A percentile compares a stretch with the other conserved stretches of the same genome.
These are phyloP conservation scores for Asobara japonica DNA, from an alignment of 1,140 invertebrate species.

Conservation along the genomic window DNA sequence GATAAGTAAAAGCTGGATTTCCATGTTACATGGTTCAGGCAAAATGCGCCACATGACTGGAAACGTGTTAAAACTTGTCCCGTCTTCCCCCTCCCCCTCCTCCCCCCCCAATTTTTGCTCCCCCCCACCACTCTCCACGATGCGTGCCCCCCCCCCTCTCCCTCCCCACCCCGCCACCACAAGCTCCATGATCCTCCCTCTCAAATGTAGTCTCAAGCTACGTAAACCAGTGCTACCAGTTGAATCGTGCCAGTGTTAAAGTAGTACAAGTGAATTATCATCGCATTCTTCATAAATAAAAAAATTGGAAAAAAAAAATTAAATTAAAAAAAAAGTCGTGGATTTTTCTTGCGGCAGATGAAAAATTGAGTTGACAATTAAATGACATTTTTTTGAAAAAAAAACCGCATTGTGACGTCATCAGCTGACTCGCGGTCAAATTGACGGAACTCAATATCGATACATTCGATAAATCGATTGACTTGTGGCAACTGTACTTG, in stretches of 20 bases:
- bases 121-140: background rate
- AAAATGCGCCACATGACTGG: constrained; percentile 36
- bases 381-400: too few relatives aligned
- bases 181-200: constrained; percentile 22
- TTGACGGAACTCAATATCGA: too few relatives aligned
- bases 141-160: constrained; percentile 1
- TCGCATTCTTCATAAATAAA: background rate
- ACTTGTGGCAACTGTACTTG: too few relatives aligned
- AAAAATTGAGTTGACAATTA: background rate
- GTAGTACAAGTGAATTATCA: background rate
- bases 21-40: constrained; percentile 40
- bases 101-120: too few relatives aligned
- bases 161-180: background rate
- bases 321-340: too few relatives aligned
- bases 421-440: too few relatives aligned
- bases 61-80: constrained; percentile 26
- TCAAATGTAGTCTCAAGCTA: constrained; percentile 22
- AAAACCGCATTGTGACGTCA: too few relatives aligned
- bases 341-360: background rate
- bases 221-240: constrained; percentile 14
- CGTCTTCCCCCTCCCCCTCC: too few relatives aligned
- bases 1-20: constrained; percentile 57
- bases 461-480: too few relatives aligned
- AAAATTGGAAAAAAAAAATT: too few relatives aligned
- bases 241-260: constrained; percentile 7